These are phyloP conservation scores for Camponotus vicinus DNA, from an alignment of 1,140 invertebrate genomes.

Conservation along the genomic window DNA sequence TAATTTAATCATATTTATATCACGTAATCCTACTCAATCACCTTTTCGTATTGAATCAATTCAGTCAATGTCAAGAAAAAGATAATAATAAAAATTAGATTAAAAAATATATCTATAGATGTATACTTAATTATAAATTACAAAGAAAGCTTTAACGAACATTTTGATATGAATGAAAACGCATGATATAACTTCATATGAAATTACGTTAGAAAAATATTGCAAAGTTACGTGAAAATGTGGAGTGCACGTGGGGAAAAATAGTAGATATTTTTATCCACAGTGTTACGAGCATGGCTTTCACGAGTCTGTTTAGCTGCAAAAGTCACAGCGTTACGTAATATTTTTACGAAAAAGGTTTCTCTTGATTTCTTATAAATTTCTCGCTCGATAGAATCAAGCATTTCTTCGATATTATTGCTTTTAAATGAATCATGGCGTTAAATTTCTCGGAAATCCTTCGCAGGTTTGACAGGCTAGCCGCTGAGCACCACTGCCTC, in stretches of 20 bases:
- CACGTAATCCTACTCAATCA: neutral
- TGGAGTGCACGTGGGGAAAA: neutral
- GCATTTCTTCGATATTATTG: neutral
- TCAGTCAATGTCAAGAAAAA: neutral
- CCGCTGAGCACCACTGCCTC: conserved; percentile 96
- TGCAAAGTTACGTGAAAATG: neutral
- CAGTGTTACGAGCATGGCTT: neutral
- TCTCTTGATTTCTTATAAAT: neutral
- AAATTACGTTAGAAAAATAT: conserved; percentile 23
- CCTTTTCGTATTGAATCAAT: neutral
- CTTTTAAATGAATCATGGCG: neutral
- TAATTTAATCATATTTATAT: conserved; percentile 21
- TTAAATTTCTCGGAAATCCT: conserved; percentile 7
- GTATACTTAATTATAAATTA: neutral
- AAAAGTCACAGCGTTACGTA: neutral
- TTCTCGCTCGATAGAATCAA: neutral
- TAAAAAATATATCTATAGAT: neutral
- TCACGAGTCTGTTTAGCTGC: neutral
- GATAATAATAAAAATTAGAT: neutral
- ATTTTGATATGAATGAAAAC: neutral
- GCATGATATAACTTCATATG: neutral
- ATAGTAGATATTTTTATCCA: neutral
- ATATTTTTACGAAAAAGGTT: neutral
- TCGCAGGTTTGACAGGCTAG: conserved; percentile 96
- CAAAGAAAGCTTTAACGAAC: neutral